Conservation (phyloP, 2,888 invertebrate species). For the Mesorhabditis spiculigera region DNA sequence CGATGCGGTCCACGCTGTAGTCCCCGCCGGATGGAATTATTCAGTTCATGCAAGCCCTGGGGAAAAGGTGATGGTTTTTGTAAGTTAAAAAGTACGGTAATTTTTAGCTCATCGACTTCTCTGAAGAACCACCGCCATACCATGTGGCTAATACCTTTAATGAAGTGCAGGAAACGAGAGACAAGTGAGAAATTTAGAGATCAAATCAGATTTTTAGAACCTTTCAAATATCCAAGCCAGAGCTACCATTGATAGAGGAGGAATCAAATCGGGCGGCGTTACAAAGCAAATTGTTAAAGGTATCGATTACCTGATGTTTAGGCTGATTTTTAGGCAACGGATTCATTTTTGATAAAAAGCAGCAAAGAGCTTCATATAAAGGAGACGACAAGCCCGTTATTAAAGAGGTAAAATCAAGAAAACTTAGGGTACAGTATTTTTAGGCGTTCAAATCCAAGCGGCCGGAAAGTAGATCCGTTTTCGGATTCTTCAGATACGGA, state of each 20-base stretch:
- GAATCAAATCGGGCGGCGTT: not conserved
- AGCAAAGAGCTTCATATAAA: constrained; percentile 19
- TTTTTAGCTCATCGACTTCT: constrained; percentile 50
- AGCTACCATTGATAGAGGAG: not conserved
- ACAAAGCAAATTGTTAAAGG: constrained; percentile 14
- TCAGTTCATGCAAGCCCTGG: constrained; percentile 18
- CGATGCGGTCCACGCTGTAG: constrained; percentile 43
- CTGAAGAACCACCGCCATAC: constrained; percentile 56
- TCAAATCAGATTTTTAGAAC: not conserved
- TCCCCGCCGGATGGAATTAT: constrained; percentile 54
- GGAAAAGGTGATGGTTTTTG: constrained; percentile 21
- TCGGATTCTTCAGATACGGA: constrained; percentile 40
- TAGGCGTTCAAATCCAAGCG: constrained; percentile 14
- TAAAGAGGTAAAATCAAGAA: constrained; percentile 14
- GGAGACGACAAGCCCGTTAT: constrained; percentile 20
- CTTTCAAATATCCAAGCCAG: not conserved
- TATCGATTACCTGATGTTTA: not conserved
- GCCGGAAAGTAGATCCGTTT: constrained; percentile 17
- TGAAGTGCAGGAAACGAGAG: constrained; percentile 9
- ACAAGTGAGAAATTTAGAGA: not conserved
- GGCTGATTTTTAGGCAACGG: constrained; percentile 21
- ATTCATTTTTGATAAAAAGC: constrained; percentile 39
- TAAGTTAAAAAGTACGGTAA: not conserved
- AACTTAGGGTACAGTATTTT: not conserved
- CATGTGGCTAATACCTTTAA: constrained; percentile 35